A percentile compares a stretch with the other conserved stretches of the same genome.
Evolutionary conservation across 2,113 vertebrate species (phyloP).

Genomic region (Pelmatolapia mariae): DNA sequence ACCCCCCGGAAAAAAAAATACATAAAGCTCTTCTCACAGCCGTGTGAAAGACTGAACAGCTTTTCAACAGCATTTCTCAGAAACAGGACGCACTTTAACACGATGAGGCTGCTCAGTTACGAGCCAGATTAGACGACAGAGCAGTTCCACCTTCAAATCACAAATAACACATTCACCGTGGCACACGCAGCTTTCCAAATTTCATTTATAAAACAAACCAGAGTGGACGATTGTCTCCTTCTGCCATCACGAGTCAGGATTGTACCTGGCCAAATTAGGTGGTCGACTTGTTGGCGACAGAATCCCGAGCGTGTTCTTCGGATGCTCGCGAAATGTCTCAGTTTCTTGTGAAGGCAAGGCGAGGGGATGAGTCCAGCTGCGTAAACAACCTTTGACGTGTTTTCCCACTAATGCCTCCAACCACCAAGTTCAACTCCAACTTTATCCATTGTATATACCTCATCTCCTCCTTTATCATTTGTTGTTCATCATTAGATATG

Average conservation of each 20-base stretch:
- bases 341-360: conserved; percentile 10
- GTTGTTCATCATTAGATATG: conserved; percentile 5
- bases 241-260: conserved; percentile 37
- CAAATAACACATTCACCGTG: conserved; percentile 68
- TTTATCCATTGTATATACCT: background rate
- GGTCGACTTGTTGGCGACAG: conserved; percentile 39
- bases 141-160: conserved; percentile 37
- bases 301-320: conserved; percentile 44
- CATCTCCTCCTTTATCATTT: background rate
- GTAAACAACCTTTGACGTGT: conserved; percentile 42
- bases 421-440: background rate
- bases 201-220: conserved; percentile 56
- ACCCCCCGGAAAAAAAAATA: background rate
- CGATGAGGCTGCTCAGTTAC: conserved; percentile 35
- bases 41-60: background rate
- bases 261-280: conserved; percentile 58
- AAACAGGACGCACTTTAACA: conserved; percentile 11
- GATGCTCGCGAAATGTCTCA: conserved; percentile 50
- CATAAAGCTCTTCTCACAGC: background rate
- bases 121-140: conserved; percentile 36
- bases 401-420: background rate
- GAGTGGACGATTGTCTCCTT: conserved; percentile 21
- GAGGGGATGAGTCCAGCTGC: conserved; percentile 45
- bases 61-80: background rate
- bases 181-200: conserved; percentile 16